Evolutionary conservation across 2,113 vertebrate genomes (phyloP).

Genomic region (Nibea albiflora): DNA sequence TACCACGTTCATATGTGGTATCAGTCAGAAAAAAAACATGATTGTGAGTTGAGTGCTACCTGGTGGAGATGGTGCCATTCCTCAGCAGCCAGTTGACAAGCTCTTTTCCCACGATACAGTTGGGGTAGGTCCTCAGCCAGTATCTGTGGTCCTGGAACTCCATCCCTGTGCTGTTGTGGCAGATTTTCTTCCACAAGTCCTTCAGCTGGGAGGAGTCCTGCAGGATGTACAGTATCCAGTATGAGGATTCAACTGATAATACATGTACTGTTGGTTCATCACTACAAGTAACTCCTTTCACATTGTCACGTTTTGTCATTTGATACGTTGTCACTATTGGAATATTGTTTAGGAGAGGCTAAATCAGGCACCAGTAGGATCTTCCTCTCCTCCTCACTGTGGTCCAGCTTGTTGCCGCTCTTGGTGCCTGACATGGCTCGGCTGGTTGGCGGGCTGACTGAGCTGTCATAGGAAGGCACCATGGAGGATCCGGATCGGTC

Average conservation of each 20-base stretch:
- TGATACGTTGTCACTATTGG: neutral
- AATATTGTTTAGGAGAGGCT: neutral
- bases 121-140: constrained; percentile 97
- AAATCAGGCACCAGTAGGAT: constrained; percentile 90
- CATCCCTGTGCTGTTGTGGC: constrained; percentile 96
- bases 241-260: neutral
- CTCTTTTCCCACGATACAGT: constrained; percentile 99
- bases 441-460: constrained; percentile 92
- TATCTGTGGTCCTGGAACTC: constrained; percentile 99
- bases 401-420: constrained; percentile 83
- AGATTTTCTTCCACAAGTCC: constrained; percentile 98
- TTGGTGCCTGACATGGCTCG: constrained; percentile 85
- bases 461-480: constrained; percentile 93
- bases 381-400: constrained; percentile 95
- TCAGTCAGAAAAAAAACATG: neutral
- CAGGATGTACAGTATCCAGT: neutral
- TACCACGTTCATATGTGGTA: neutral
- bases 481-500: constrained; percentile 93
- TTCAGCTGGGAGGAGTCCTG: constrained; percentile 97
- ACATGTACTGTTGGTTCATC: neutral
- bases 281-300: neutral
- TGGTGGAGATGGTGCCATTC: constrained; percentile 94
- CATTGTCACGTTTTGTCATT: neutral
- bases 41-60: constrained; percentile 73
- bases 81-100: constrained; percentile 98